Evolutionary conservation across 2,113 vertebrate genomes (phyloP), one percentile per base, ranked within the genome.

Genomic region (Lophura nycthemera): DNA sequence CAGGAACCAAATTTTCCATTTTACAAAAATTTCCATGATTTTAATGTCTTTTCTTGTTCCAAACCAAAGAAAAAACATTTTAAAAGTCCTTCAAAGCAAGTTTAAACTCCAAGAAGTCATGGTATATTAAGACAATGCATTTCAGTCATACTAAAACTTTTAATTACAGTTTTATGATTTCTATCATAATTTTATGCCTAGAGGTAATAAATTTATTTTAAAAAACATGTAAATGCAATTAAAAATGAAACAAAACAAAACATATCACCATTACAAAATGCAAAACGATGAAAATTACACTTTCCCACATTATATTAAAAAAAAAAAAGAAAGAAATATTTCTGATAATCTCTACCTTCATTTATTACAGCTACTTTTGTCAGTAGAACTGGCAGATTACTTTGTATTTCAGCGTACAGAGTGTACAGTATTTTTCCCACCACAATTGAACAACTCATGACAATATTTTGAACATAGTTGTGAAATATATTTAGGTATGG

Each of bases 21-120:
- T 86, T 60, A 63, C 16, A 86, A 75, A 56, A 17, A 34, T 29
- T n/a, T 88, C 54, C 24, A 16, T 30, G 3, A 6, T 77, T 95
- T 79, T 88, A n/a, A 36, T 29, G 5, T 24, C 2, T 92, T 75
- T 84, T 73, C 15, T 60, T 88, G 27, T 45, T 91, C 83, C 21
- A 89, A 50, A 83, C 76, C 21, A 79, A 95, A 43, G 11, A 27
- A 77, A 45, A 74, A 88, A 59, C 0, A 38, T 50, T 82, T 61
- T 30, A 19, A 34, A 91, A 77, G 36, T 66, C 42, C 6, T 77
- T 74, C 60, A 89, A 72, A 92, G 1, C 13, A 85, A 66, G 11
- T 32, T 80, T 32, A 85, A 83, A 6, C 0, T 2, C 36, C 0
- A 3, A 83, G 63, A 40, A 6, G 0, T 52, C 14, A 11, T 56